phyloP scores from a whole-genome alignment of 2,113 vertebrate species.

The Chroicocephalus ridibundus region DNA sequence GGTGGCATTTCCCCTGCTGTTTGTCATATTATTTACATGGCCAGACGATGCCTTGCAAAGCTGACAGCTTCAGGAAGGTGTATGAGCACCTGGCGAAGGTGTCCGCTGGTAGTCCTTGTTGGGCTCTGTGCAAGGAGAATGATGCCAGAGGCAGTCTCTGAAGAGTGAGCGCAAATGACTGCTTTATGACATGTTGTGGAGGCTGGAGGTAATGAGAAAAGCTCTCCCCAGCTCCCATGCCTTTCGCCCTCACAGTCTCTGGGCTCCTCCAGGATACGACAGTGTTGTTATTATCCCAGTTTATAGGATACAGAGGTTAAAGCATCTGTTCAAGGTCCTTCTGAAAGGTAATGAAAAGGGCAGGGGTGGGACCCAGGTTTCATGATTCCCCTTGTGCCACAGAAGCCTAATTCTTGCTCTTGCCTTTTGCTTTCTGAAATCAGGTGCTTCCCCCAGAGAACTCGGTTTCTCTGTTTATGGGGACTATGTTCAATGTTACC shows the following conservation, averaged over 20 bases:
- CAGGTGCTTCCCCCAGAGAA: neutral
- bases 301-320: neutral
- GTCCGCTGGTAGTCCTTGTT: neutral
- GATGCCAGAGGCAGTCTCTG: neutral
- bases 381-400: neutral
- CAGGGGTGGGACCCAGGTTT: neutral
- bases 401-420: neutral
- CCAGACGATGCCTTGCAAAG: neutral
- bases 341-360: neutral
- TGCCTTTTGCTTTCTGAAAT: neutral
- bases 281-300: neutral
- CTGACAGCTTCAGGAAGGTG: neutral
- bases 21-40: neutral
- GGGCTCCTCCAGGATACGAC: neutral
- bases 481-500: neutral
- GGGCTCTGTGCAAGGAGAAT: neutral
- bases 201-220: conserved; percentile 14
- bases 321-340: neutral
- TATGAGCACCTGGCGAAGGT: neutral
- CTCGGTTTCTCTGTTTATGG: neutral
- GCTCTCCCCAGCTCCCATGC: neutral
- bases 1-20: neutral
- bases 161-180: neutral
- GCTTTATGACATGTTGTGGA: neutral
- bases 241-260: neutral